Evolutionary conservation across 2,113 vertebrate genomes (phyloP).

Genomic region (Petaurus breviceps): DNA sequence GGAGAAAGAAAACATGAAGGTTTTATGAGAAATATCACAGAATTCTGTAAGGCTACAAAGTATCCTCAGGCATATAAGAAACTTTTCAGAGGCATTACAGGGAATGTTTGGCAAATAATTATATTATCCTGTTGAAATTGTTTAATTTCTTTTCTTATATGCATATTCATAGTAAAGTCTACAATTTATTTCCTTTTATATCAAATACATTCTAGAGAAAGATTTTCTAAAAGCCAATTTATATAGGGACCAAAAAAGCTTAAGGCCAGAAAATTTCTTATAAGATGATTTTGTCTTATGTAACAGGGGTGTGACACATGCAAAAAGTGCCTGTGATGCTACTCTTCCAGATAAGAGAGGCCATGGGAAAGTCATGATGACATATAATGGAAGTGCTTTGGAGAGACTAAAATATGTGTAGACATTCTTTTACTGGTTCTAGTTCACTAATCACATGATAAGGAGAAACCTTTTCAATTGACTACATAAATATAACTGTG

Average conservation of each 20-base stretch:
- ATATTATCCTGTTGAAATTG: background rate
- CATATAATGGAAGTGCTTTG: background rate
- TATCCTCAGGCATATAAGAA: background rate
- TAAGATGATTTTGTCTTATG: background rate
- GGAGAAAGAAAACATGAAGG: background rate
- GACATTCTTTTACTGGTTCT: background rate
- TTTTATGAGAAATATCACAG: constrained; percentile 8
- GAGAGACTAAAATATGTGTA: background rate
- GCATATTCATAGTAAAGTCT: background rate
- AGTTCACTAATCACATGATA: background rate
- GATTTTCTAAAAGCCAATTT: background rate
- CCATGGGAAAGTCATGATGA: background rate
- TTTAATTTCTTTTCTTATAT: background rate
- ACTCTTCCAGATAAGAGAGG: background rate
- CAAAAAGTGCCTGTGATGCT: background rate
- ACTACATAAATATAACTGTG: background rate
- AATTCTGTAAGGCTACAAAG: background rate
- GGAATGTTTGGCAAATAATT: background rate
- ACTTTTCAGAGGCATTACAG: background rate
- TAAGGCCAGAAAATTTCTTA: background rate
- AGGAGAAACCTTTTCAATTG: background rate
- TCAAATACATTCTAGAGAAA: background rate
- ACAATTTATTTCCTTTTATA: background rate
- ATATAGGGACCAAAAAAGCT: background rate
- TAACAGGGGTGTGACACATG: too few species aligned